Base-by-base conservation (phyloP, 1,140 invertebrate species). In the Drosophila nasuta region DNA sequence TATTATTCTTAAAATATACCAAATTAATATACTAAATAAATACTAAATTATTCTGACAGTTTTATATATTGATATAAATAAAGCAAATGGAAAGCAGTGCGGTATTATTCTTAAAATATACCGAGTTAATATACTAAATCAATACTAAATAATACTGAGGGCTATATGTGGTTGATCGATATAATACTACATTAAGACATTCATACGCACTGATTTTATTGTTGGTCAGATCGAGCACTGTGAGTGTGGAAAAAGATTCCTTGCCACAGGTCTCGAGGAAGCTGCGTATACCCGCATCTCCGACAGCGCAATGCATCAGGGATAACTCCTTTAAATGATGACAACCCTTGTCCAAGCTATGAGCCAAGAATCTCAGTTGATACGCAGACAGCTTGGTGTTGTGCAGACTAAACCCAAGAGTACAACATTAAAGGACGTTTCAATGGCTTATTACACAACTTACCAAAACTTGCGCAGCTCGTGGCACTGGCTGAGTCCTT, bases 251-350 rank as follows among this genome's bases (percentile, higher is more conserved):
- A 35, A 92, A 91, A 2, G 91, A 81, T 62, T 93, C 91, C 11
- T 79, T 75, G 58, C 81, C 81, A 4, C 87, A 91, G 20, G 77
- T 83, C 63, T 91, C 83, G 17, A 92, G 66, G 57, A 93, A 90
- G 52, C 81, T 63, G 11, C 87, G 81, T 11, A 92, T 91, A 17
- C 93, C 93, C 15, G 82, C 76, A 87, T 93, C 92, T 0, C 82
- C 82, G 25, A 93, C 77, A 13, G 80, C 71, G 28, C 93, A 93
- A 74, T 93, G 87, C 15, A 79, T 64, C 13, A 93, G 63, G 15
- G 90, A 85, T 6, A 93, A 60, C 15, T 77, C 71, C 17, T 52
- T 78, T 3, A 93, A 54, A 46, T 87, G 80, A 17, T 91, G 87
- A 41, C 91, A 91, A 17, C 86, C 91, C 69, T 91, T 92, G 66